These are phyloP conservation scores for Aplodontia rufa DNA, from an alignment of 2,113 vertebrate genomes.

Conservation along the genomic window DNA sequence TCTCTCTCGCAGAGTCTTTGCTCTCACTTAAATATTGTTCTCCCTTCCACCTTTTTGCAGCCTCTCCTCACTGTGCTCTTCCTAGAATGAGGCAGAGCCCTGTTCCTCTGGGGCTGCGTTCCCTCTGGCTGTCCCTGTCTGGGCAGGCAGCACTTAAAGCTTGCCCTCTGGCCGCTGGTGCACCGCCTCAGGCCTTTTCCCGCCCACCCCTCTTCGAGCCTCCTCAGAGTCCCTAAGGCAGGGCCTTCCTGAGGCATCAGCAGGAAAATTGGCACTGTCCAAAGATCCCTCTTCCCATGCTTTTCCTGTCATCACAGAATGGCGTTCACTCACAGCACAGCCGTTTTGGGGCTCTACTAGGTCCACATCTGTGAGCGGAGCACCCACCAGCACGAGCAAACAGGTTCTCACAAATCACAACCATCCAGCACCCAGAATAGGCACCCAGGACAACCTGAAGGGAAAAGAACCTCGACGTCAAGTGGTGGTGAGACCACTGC, in stretches of 20 bases:
- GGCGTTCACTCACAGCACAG: too few species aligned
- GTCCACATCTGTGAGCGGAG: not conserved
- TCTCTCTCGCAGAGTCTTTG: conserved; percentile 63
- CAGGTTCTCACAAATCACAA: not conserved
- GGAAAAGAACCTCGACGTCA: not conserved
- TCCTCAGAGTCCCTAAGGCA: not conserved
- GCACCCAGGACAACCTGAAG: not conserved
- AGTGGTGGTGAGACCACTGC: not conserved
- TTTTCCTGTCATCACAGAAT: not conserved
- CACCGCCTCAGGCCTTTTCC: not conserved
- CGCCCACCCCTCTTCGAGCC: not conserved
- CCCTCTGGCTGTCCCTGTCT: not conserved
- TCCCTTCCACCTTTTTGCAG: conserved; percentile 39
- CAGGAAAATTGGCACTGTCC: not conserved
- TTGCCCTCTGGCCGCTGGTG: not conserved
- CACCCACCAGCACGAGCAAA: not conserved
- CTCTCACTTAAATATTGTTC: conserved; percentile 72
- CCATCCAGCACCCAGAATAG: not conserved
- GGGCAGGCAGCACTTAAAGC: not conserved
- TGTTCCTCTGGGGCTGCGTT: not conserved
- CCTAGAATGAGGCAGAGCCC: not conserved
- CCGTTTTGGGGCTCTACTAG: not conserved
- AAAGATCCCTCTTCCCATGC: not conserved
- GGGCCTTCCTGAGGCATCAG: not conserved
- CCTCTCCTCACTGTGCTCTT: conserved; percentile 46